Evolutionary conservation across 2,797 vertebrate species (phyloP), one percentile per base, ranked within the genome.

Genomic region (Gymnoscopelus braueri): DNA sequence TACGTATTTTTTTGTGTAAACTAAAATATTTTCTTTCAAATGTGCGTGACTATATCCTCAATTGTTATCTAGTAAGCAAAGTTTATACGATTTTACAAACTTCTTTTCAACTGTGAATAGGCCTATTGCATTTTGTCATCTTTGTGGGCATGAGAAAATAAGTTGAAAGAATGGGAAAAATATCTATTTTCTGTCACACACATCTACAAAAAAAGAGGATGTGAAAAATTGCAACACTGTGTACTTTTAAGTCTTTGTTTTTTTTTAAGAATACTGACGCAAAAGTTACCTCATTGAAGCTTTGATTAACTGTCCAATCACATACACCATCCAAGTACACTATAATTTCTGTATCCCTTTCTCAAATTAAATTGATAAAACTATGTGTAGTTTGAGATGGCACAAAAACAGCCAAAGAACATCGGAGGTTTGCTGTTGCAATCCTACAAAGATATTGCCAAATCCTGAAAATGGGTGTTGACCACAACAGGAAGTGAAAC

Each of bases 371-470:
- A 71, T 67, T 4, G 39, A 9, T 7, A 39, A 39, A 39, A 5
- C 35, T 5, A 39, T 6, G 44, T 2, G 29, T 3, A 5, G 0
- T 14, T 13, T 65, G 9, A 0, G n/a, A 12, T 80, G 62, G 61
- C 57, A 8, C 39, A 86, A 67, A 67, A 56, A 60, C 54, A 15
- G 62, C 4, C 13, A 73, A 78, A 87, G 88, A 80, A 65, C 58
- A 86, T 82, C 89, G 88, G 81, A 8, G 24, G 64, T 78, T 63
- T 74, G 67, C 75, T 58, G 71, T 71, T 59, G 60, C 44, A 7
- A 63, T 44, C 10, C 76, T 70, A 71, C 35, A 60, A 86, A 88
- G 89, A 87, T 87, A 67, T 93, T 93, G 88, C 89, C 52, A 87
- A 91, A 92, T 87, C 75, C 71, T 83, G 81, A 80, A 78, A 66